Base-by-base conservation (phyloP, 1,140 invertebrate genomes). In the Galleria mellonella region DNA sequence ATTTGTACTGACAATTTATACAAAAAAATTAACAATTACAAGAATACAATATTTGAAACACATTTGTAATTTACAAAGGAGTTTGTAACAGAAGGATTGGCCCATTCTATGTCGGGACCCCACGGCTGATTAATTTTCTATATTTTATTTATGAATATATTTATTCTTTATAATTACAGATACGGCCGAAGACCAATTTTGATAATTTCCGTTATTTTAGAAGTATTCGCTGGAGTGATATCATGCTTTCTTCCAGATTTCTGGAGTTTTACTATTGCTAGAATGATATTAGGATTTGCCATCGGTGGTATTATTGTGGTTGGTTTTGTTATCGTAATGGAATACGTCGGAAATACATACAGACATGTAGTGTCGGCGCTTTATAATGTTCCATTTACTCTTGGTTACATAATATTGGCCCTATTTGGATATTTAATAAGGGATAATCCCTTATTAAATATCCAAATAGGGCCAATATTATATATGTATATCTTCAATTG, bases 171-270 rank as follows among this genome's bases (percentile, higher is more conserved):
- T 47, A 28, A 44, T 85, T 62, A 6, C 55, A 92, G 91, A 75
- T 89, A 88, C 56, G 91, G 91, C 9, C 79, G 91, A 43, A 89
- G 89, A 72, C 83, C 68, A 10, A 87, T 88, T 0, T 57, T 92
- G 23, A 84, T 91, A 55, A 57, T 88, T 10, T 83, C 89, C 1
- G 75, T 92, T 9, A 42, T 88, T n/a, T 47, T 92, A 9, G 90
- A 92, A 62, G 74, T 90, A 8, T 60, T 88, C 10, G 75, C 88
- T 8, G 89, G 90, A 43, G 59, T 92, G 1, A 63, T 89, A 4
- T 86, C 88, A 17, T 88, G 91, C 11, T 89, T 90, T 53, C 78
- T 88, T 2, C 89, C 90, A 0, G 89, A 88, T 76, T 93, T 87
- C 53, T 88, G 88, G 81, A 69, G 88, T 36, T 93, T 93, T 62